These are phyloP conservation scores for Conchocele bisecta DNA, from an alignment of 2,888 invertebrate genomes.

Conservation along the genomic window DNA sequence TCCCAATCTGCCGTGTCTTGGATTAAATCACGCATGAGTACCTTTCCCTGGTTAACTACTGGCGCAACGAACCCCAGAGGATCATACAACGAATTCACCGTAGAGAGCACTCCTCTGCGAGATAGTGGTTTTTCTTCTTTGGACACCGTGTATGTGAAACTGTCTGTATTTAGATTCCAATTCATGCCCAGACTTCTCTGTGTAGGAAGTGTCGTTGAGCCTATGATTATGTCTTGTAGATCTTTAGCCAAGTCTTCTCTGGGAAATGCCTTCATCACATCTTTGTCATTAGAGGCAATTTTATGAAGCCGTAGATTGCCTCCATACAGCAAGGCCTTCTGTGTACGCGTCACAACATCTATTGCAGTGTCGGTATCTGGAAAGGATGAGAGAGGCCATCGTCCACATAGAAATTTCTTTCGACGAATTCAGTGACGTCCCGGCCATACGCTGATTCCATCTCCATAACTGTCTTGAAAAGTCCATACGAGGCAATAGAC, in stretches of 20 bases:
- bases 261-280: slow-evolving; percentile 24
- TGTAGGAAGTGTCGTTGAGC: slow-evolving; percentile 7
- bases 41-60: no score
- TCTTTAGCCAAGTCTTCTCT: slow-evolving; percentile 31
- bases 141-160: no score
- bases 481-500: slow-evolving; percentile 44
- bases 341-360: no score
- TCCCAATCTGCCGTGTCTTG: no score
- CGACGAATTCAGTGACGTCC: slow-evolving; percentile 34
- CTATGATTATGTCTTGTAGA: slow-evolving; percentile 8
- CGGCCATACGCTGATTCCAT: slow-evolving; percentile 21
- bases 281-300: slow-evolving; percentile 41
- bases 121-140: no score
- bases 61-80: no score
- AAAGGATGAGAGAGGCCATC: no score
- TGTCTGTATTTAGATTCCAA: slow-evolving; percentile 22
- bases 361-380: no score
- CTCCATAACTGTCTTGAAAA: slow-evolving; percentile 28
- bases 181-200: slow-evolving; percentile 29
- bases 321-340: slow-evolving; percentile 4
- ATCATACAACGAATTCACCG: no score
- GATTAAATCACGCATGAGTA: no score
- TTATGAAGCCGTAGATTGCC: slow-evolving; percentile 50
- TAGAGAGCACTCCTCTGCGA: no score
- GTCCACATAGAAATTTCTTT: slow-evolving; percentile 56